These are phyloP conservation scores for Dasyurus viverrinus DNA, from an alignment of 2,113 vertebrate species.

Conservation along the genomic window DNA sequence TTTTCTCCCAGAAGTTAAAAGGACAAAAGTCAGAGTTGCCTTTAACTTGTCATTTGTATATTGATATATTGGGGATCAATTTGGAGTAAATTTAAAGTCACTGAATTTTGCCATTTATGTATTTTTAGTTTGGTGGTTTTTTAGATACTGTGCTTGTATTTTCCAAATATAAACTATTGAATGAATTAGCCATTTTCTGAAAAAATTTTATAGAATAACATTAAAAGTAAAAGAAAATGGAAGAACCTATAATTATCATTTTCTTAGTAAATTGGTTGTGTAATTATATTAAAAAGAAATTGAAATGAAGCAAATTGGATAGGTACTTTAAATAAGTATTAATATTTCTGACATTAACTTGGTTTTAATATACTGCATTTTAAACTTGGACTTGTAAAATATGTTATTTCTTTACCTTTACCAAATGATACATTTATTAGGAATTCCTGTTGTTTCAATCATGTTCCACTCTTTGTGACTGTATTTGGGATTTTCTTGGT, in stretches of 20 bases:
- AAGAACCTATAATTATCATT: conserved; percentile 25
- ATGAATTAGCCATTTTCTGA: conserved; percentile 47
- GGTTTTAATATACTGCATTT: conserved; percentile 37
- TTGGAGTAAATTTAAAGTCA: conserved; percentile 42
- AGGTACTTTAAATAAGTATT: neutral
- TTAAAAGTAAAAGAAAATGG: neutral
- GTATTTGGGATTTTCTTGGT: neutral
- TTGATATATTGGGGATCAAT: conserved; percentile 43
- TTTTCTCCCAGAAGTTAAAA: conserved; percentile 30
- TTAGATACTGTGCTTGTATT: conserved; percentile 47
- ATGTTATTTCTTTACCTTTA: conserved; percentile 47
- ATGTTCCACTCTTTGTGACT: neutral
- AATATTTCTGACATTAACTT: conserved; percentile 34
- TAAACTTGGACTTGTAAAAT: conserved; percentile 48
- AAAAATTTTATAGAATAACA: neutral
- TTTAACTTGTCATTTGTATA: conserved; percentile 35
- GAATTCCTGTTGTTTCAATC: conserved; percentile 42
- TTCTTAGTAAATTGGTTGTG: conserved; percentile 33
- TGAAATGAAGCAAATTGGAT: conserved; percentile 38
- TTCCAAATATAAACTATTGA: conserved; percentile 43
- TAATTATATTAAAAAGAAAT: conserved; percentile 38
- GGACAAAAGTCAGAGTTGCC: conserved; percentile 49
- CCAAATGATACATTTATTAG: conserved; percentile 24
- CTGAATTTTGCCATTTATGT: conserved; percentile 47
- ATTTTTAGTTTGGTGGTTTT: conserved; percentile 27